Conservation (phyloP, 2,113 vertebrate species). For the Rhadina sibilatrix region DNA sequence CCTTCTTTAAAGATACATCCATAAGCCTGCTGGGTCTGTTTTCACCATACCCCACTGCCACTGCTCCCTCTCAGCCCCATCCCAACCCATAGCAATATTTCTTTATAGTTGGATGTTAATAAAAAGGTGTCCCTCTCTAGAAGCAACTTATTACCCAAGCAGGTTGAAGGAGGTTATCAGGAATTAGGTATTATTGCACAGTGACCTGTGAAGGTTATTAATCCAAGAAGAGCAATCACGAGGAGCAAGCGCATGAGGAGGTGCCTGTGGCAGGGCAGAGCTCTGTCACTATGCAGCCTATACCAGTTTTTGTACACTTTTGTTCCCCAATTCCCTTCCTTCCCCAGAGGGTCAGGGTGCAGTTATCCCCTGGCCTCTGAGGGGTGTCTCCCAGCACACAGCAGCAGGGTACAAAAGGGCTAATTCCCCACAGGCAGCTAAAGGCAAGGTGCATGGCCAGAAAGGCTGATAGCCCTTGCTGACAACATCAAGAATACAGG, state of each 20-base stretch:
- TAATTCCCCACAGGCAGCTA: rapidly evolving
- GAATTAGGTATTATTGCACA: background rate
- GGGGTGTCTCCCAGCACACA: background rate
- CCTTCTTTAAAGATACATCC: background rate
- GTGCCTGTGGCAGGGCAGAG: background rate
- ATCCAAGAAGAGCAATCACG: background rate
- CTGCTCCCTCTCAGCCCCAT: background rate
- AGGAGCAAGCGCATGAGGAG: background rate
- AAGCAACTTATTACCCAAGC: slow-evolving; percentile 9
- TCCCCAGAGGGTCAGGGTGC: background rate
- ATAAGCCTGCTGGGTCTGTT: background rate
- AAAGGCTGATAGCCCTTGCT: background rate
- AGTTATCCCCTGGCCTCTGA: background rate
- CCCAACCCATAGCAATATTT: background rate
- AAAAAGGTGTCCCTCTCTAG: background rate
- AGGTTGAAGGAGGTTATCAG: slow-evolving; percentile 17
- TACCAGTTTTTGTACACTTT: background rate
- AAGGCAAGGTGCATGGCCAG: rapidly evolving
- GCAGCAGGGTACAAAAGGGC: background rate
- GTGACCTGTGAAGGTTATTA: slow-evolving; percentile 60
- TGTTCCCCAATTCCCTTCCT: background rate
- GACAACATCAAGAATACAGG: background rate
- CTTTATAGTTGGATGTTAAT: slow-evolving; percentile 15
- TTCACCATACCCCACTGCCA: background rate
- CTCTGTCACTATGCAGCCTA: background rate